Percentiles rank a stretch among this genome's conserved stretches.
These are phyloP conservation scores for Drosophila nikananu DNA, from an alignment of 1,140 invertebrate species.

Conservation along the genomic window DNA sequence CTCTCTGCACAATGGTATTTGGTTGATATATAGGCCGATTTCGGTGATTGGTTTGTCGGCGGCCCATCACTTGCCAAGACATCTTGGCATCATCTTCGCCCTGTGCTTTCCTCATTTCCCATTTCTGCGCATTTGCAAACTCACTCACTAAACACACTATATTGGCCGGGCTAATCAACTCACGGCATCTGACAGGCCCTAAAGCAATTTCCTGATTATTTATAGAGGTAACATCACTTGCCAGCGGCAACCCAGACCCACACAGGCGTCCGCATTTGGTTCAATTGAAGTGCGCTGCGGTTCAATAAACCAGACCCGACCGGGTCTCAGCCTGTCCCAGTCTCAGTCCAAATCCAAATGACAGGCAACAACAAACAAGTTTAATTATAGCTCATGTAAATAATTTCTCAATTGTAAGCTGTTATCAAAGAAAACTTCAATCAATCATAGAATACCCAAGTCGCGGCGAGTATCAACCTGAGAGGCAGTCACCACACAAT, in stretches of 20 bases:
- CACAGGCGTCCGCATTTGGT: conserved; percentile 55
- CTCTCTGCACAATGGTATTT: neutral
- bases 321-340: too few relatives aligned
- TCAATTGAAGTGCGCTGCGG: conserved; percentile 60
- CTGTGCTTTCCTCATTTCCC: conserved; percentile 29
- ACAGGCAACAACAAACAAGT: conserved; percentile 82
- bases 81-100: conserved; percentile 17
- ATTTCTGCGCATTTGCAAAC: conserved; percentile 50
- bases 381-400: conserved; percentile 84
- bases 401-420: conserved; percentile 84
- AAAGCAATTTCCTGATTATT: conserved; percentile 77
- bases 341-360: conserved; percentile 56
- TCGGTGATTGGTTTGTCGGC: conserved; percentile 10
- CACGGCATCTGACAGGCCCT: conserved; percentile 66
- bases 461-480: conserved; percentile 65
- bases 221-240: conserved; percentile 75
- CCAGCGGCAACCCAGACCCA: conserved; percentile 42
- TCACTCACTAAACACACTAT: conserved; percentile 62
- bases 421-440: conserved; percentile 82
- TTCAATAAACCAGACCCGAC: conserved; percentile 68
- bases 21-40: conserved; percentile 19
- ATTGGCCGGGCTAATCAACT: conserved; percentile 72
- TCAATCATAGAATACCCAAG: conserved; percentile 75
- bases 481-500: conserved; percentile 63
- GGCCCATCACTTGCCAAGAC: conserved; percentile 33